Conservation (phyloP, 2,797 vertebrate species). For the Cichlasoma orientale region DNA sequence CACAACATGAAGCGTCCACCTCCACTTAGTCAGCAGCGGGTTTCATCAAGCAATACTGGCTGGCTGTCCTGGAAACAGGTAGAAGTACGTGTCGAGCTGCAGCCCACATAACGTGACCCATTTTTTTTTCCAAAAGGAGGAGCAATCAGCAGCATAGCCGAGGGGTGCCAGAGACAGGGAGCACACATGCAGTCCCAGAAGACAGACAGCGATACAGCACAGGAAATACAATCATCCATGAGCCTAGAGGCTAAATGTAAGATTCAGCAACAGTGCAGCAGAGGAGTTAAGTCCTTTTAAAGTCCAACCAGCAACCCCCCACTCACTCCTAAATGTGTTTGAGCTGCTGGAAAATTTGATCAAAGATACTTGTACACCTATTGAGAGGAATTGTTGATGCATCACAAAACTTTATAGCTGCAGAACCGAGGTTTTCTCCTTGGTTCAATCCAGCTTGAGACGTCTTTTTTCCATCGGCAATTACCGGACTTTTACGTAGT, state of each 20-base stretch:
- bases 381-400: constrained; percentile 29
- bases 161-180: constrained; percentile 63
- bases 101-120: constrained; percentile 74
- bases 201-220: constrained; percentile 70
- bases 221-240: constrained; percentile 78
- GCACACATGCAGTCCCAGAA: constrained; percentile 66
- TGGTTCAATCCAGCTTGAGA: constrained; percentile 6
- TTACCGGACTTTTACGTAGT: constrained; percentile 29
- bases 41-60: not conserved
- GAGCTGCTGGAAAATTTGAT: constrained; percentile 50
- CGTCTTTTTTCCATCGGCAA: constrained; percentile 6
- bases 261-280: constrained; percentile 54
- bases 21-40: not conserved
- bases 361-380: constrained; percentile 46
- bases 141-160: constrained; percentile 69
- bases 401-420: not conserved
- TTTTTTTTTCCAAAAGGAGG: constrained; percentile 62
- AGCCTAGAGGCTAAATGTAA: constrained; percentile 72
- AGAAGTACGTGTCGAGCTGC: constrained; percentile 38
- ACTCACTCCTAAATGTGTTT: constrained; percentile 33
- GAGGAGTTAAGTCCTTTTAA: constrained; percentile 59
- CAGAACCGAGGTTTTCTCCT: constrained; percentile 9
- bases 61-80: constrained; percentile 48
- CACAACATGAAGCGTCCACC: not conserved
- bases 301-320: constrained; percentile 50